A percentile compares a stretch with the other conserved stretches of the same genome.
phyloP scores from a whole-genome alignment of 1,140 invertebrate species.

The Littorina saxatilis region DNA sequence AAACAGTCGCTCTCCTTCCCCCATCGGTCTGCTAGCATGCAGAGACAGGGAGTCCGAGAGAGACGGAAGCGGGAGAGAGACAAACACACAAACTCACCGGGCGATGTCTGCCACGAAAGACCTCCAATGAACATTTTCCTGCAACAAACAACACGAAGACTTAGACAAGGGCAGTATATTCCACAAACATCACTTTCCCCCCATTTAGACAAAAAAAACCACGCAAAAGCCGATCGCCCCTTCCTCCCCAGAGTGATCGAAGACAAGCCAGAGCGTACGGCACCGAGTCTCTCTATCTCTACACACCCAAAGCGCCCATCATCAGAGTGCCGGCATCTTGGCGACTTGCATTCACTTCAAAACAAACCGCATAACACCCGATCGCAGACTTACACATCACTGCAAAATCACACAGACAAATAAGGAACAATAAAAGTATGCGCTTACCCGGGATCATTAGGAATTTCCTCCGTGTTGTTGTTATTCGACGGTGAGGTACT shows the following conservation, averaged over 20 bases:
- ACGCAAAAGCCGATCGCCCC: too few relatives aligned
- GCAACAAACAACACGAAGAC: conserved; percentile 77
- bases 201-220: too few relatives aligned
- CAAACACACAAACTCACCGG: conserved; percentile 83
- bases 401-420: conserved; percentile 28
- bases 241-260: conserved; percentile 34
- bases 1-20: background rate
- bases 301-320: conserved; percentile 27
- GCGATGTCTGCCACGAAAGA: conserved; percentile 99
- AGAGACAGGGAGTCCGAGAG: background rate
- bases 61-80: background rate
- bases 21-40: background rate
- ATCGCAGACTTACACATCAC: conserved; percentile 33
- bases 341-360: conserved; percentile 54
- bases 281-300: too few relatives aligned
- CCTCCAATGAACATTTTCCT: conserved; percentile 99
- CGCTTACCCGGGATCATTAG: conserved; percentile 69
- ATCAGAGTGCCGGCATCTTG: conserved; percentile 40
- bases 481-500: conserved; percentile 51
- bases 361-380: conserved; percentile 36
- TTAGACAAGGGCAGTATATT: conserved; percentile 30
- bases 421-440: conserved; percentile 38
- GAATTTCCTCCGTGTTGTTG: conserved; percentile 65
- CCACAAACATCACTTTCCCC: too few relatives aligned
- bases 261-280: conserved; percentile 41